A percentile compares a stretch with the other conserved stretches of the same genome.
These are phyloP conservation scores for Brachionus plicatilis DNA, from an alignment of 1,140 invertebrate species.

Conservation along the genomic window DNA sequence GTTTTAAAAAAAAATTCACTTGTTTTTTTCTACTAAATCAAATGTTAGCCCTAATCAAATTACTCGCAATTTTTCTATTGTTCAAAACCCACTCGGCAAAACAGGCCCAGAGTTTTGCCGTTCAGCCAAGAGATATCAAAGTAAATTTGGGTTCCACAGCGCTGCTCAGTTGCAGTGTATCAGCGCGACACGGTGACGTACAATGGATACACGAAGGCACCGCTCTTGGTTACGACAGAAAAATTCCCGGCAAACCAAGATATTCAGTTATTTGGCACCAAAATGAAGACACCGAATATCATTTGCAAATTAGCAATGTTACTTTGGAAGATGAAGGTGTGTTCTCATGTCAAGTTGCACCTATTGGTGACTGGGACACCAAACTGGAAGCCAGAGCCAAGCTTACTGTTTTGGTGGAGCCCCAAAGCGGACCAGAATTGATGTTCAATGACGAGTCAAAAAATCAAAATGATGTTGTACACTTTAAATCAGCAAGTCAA, in stretches of 20 bases:
- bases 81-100: not conserved
- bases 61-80: not conserved
- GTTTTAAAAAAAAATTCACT: not conserved
- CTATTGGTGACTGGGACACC: conserved; percentile 38
- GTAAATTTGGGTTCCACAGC: conserved; percentile 9
- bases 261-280: conserved; percentile 25
- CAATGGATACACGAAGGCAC: conserved; percentile 39
- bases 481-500: conserved; percentile 16
- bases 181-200: conserved; percentile 10
- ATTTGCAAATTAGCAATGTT: conserved; percentile 25
- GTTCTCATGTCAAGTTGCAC: conserved; percentile 38
- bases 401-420: conserved; percentile 27
- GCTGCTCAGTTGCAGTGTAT: conserved; percentile 5
- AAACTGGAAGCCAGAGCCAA: conserved; percentile 28
- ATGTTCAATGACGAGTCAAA: conserved; percentile 40
- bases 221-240: conserved; percentile 30
- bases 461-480: conserved; percentile 33
- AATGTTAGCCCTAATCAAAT: conserved; percentile 10
- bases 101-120: not conserved
- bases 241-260: conserved; percentile 18
- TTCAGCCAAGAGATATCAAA: conserved; percentile 10
- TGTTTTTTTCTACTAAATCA: conserved; percentile 6
- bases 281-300: conserved; percentile 33
- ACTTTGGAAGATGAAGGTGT: conserved; percentile 28
- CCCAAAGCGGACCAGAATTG: conserved; percentile 3